Conservation (phyloP, 1,140 invertebrate genomes). For the Pararge aegeria region DNA sequence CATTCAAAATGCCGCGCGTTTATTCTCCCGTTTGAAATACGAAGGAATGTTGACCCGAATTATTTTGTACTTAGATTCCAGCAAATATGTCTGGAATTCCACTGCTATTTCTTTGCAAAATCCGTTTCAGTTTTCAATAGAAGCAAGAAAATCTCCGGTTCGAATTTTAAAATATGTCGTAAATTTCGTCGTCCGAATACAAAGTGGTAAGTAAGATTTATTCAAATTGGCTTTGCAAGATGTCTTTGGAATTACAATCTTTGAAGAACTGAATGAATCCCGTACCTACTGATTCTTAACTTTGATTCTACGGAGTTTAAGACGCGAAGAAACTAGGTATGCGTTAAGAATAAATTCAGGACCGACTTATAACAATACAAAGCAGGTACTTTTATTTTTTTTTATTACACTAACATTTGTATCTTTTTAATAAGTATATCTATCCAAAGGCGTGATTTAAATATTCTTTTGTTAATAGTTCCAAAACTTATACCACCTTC, state of each 20-base stretch:
- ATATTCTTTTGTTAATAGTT: too few relatives aligned
- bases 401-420: not conserved
- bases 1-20: not conserved
- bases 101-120: conserved; percentile 1
- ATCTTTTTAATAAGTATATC: too few relatives aligned
- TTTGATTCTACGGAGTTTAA: not conserved
- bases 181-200: not conserved
- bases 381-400: not conserved
- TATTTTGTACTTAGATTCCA: conserved; percentile 1
- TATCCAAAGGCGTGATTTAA: too few relatives aligned
- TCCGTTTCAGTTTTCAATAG: not conserved
- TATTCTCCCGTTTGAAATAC: not conserved
- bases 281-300: not conserved
- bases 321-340: not conserved
- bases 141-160: not conserved
- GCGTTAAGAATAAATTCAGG: too few relatives aligned
- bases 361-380: not conserved
- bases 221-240: not conserved
- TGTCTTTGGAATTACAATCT: not conserved
- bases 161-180: not conserved
- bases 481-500: too few relatives aligned
- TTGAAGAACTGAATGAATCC: not conserved
- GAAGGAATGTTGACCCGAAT: conserved; percentile 2
- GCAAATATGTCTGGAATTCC: not conserved
- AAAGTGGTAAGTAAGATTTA: not conserved